Conservation (phyloP, 2,113 vertebrate species). For the Ophiodon elongatus region DNA sequence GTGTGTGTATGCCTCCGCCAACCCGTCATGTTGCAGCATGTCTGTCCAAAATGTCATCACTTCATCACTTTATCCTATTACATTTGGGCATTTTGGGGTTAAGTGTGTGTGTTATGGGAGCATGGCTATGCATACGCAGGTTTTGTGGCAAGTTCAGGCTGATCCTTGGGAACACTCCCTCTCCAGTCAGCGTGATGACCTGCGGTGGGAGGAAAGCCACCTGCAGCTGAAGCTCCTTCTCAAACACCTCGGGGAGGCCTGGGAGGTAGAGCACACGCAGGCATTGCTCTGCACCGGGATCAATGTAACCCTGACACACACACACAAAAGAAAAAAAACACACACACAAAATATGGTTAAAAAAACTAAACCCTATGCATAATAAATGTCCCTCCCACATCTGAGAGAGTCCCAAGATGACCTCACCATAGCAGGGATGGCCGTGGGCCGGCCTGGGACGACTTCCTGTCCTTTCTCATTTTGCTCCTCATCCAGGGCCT, state of each 20-base stretch:
- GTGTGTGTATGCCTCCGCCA: too few species aligned
- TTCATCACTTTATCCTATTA: neutral
- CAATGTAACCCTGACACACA: conserved; percentile 84
- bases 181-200: conserved; percentile 86
- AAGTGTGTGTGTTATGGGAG: neutral
- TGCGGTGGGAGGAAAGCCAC: conserved; percentile 86
- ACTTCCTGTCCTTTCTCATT: conserved; percentile 19
- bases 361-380: neutral
- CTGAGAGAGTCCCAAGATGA: neutral
- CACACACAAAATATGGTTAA: neutral
- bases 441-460: conserved; percentile 80
- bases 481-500: neutral
- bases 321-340: neutral
- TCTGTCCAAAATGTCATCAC: neutral
- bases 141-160: conserved; percentile 87
- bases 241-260: conserved; percentile 88
- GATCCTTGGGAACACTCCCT: conserved; percentile 87
- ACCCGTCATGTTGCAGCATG: too few species aligned
- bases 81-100: neutral
- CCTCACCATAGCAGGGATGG: conserved; percentile 86
- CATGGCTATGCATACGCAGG: conserved; percentile 77
- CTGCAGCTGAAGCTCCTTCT: conserved; percentile 85
- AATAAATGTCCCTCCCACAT: neutral
- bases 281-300: conserved; percentile 74
- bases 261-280: conserved; percentile 88